phyloP scores from a whole-genome alignment of 1,140 invertebrate genomes.

The Trachymyrmex septentrionalis region DNA sequence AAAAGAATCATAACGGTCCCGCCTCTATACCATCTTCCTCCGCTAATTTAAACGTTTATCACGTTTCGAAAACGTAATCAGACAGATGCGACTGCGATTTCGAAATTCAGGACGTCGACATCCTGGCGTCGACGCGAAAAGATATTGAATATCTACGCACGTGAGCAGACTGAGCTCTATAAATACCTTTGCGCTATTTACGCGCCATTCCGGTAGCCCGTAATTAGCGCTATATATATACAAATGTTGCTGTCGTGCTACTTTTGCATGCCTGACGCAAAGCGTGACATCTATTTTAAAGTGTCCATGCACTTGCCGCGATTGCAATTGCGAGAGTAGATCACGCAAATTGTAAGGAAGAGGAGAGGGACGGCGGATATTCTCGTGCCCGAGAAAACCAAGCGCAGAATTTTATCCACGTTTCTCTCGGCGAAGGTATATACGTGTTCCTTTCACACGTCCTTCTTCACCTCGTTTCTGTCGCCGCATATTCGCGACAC shows the following conservation, averaged over 20 bases:
- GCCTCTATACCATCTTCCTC: not conserved
- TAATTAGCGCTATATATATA: conserved; percentile 50
- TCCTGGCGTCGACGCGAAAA: conserved; percentile 5
- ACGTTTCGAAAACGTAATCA: not conserved
- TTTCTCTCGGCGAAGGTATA: conserved; percentile 13
- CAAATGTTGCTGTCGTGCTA: conserved; percentile 19
- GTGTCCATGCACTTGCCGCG: not conserved
- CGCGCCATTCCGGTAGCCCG: conserved; percentile 34
- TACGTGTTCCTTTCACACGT: conserved; percentile 26
- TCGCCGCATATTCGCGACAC: conserved; percentile 1
- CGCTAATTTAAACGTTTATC: not conserved
- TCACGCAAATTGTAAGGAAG: not conserved
- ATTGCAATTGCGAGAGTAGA: conserved; percentile 6
- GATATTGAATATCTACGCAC: conserved; percentile 41
- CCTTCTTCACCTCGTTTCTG: conserved; percentile 5
- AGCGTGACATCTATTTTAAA: conserved; percentile 48
- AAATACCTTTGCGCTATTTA: conserved; percentile 52
- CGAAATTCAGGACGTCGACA: conserved; percentile 42
- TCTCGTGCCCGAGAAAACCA: conserved; percentile 21
- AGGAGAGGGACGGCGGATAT: not conserved
- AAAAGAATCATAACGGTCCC: not conserved
- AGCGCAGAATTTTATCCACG: conserved; percentile 3
- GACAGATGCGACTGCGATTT: not conserved
- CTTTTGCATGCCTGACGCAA: conserved; percentile 26
- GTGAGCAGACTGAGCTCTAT: conserved; percentile 24